Evolutionary conservation across 2,888 invertebrate genomes (phyloP).

Genomic region (Pristionchus exspectatus): DNA sequence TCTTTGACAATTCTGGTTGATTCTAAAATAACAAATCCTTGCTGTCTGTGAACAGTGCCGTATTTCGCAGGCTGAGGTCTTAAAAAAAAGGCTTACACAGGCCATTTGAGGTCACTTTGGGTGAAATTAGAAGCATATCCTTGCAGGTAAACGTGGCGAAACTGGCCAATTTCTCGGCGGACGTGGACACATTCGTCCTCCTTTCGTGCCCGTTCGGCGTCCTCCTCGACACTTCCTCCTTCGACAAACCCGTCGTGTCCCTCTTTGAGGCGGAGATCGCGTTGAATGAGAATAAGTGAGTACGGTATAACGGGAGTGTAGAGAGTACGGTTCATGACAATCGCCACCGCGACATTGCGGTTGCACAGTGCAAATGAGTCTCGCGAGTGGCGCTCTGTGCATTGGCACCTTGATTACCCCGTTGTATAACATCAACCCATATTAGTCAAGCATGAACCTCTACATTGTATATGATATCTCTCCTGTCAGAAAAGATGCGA

Average conservation of each 20-base stretch:
- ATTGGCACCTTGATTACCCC: no score
- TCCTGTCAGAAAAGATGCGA: no score
- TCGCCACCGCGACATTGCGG: not conserved
- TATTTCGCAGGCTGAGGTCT: no score
- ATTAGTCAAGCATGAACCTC: no score
- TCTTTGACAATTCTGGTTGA: no score
- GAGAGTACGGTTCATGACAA: no score
- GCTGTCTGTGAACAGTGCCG: no score
- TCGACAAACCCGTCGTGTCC: constrained; percentile 91
- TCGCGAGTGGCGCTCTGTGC: not conserved
- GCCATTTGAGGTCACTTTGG: no score
- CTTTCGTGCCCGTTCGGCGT: constrained; percentile 94
- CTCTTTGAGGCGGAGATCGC: constrained; percentile 92
- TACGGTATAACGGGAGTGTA: not conserved
- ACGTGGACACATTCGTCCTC: constrained; percentile 91
- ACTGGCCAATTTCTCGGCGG: constrained; percentile 92
- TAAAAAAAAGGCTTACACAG: no score
- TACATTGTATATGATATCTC: no score
- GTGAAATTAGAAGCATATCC: not conserved
- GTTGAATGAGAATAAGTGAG: constrained; percentile 81
- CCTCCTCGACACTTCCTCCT: constrained; percentile 86
- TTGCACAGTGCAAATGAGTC: not conserved
- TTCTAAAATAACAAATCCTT: no score
- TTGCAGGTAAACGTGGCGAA: constrained; percentile 89
- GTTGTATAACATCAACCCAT: no score